These are phyloP conservation scores for Scaptomyza caliginosa DNA, from an alignment of 2,888 invertebrate species.

Conservation along the genomic window DNA sequence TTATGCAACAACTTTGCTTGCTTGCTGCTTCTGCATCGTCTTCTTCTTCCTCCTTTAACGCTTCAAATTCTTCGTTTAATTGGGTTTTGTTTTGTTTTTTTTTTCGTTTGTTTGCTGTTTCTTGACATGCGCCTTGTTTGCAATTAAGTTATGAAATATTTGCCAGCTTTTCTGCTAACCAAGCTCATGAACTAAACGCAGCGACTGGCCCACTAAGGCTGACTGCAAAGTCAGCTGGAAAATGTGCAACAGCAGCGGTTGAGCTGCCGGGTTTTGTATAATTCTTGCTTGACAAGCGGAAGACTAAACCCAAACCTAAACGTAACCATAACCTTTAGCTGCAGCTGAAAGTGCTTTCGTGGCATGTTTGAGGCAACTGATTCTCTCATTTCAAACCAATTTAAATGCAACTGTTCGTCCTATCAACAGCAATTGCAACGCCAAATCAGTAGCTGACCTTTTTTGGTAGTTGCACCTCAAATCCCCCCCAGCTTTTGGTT, in stretches of 20 bases:
- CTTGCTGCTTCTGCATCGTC: too few relatives aligned
- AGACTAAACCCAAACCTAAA: slow-evolving; percentile 22
- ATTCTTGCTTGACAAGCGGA: slow-evolving; percentile 12
- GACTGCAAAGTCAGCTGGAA: slow-evolving; percentile 12
- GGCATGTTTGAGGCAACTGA: slow-evolving; percentile 12
- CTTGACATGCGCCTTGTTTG: slow-evolving; percentile 43
- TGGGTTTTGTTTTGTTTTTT: not conserved
- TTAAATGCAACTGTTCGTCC: slow-evolving; percentile 63
- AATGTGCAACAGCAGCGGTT: slow-evolving; percentile 10
- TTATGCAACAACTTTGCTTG: slow-evolving; percentile 60
- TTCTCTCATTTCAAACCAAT: slow-evolving; percentile 10
- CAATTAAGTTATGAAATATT: slow-evolving; percentile 71
- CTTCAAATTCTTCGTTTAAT: slow-evolving; percentile 32
- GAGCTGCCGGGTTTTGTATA: slow-evolving; percentile 17
- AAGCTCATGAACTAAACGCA: slow-evolving; percentile 57
- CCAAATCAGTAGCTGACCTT: slow-evolving; percentile 43
- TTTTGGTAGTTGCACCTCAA: slow-evolving; percentile 24
- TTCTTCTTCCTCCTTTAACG: slow-evolving; percentile 22
- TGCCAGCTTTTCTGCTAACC: slow-evolving; percentile 63
- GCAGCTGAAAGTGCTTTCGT: slow-evolving; percentile 14
- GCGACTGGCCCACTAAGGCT: slow-evolving; percentile 41
- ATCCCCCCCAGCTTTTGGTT: not conserved
- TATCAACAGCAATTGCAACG: slow-evolving; percentile 45
- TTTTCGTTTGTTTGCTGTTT: not conserved
- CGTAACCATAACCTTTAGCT: slow-evolving; percentile 23